phyloP scores from a whole-genome alignment of 1,140 invertebrate species.

The Rhyacophila brunnea region DNA sequence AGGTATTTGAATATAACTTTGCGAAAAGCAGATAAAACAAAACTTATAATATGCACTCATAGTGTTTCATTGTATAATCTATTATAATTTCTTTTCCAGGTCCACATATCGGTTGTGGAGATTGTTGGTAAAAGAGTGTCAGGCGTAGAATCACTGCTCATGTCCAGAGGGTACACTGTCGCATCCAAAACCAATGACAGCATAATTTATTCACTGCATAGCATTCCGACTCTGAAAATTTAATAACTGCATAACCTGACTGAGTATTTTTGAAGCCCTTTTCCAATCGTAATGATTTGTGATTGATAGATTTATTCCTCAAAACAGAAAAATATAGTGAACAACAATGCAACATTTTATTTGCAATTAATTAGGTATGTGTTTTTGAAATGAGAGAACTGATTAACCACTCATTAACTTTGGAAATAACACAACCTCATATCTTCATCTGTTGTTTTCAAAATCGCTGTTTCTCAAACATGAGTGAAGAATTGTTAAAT shows the following conservation, averaged over 20 bases:
- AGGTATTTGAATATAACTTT: slow-evolving; percentile 13
- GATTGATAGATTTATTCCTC: no score
- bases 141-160: slow-evolving; percentile 18
- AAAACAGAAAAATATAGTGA: no score
- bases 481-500: no score
- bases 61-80: background rate
- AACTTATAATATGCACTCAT: background rate
- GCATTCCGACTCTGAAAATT: slow-evolving; percentile 30
- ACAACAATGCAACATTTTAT: no score
- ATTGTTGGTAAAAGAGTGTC: slow-evolving; percentile 21
- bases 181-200: slow-evolving; percentile 22
- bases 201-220: slow-evolving; percentile 20
- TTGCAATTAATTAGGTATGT: no score
- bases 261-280: background rate
- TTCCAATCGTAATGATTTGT: no score
- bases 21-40: background rate
- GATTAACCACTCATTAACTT: no score
- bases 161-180: slow-evolving; percentile 21
- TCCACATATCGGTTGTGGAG: slow-evolving; percentile 29
- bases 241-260: slow-evolving; percentile 2
- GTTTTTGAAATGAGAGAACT: no score
- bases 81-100: slow-evolving; percentile 20
- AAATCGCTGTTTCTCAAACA: no score
- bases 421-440: no score
- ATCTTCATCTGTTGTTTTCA: no score